These are phyloP conservation scores for Actenoides lindsayi DNA, from an alignment of 2,113 vertebrate genomes.

Conservation along the genomic window DNA sequence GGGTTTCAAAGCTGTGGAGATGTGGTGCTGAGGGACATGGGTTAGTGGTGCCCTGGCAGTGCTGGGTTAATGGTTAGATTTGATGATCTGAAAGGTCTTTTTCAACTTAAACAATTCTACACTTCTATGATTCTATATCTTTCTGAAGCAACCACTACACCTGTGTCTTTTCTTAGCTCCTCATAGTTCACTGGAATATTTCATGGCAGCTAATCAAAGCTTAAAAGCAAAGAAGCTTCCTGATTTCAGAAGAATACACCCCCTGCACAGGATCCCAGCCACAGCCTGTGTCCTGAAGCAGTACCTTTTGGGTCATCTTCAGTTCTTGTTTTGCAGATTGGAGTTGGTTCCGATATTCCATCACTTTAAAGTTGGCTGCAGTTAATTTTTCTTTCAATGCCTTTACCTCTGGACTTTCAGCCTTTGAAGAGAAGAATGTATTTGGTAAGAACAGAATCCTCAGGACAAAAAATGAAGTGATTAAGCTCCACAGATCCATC, in stretches of 20 bases:
- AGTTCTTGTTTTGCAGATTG: conserved; percentile 87
- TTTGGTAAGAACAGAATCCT: background rate
- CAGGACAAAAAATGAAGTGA: background rate
- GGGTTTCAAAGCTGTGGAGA: background rate
- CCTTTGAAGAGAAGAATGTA: conserved; percentile 52
- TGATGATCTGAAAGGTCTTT: background rate
- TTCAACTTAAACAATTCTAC: background rate
- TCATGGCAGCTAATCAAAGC: background rate
- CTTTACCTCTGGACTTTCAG: conserved; percentile 78
- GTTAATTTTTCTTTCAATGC: conserved; percentile 87
- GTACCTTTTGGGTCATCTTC: conserved; percentile 90
- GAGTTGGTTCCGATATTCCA: conserved; percentile 91
- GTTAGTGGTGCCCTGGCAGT: background rate
- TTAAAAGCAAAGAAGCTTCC: background rate
- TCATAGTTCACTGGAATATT: background rate
- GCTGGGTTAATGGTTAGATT: background rate
- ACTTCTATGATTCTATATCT: background rate
- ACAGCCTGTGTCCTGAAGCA: background rate
- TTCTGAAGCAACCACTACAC: background rate
- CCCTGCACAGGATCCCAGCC: background rate
- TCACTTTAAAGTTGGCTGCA: conserved; percentile 82
- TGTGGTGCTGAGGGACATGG: background rate
- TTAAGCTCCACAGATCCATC: background rate
- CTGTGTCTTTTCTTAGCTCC: background rate
- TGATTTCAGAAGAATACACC: background rate